Base-by-base conservation (phyloP, 2,797 vertebrate species). In the Crenuchus spilurus region DNA sequence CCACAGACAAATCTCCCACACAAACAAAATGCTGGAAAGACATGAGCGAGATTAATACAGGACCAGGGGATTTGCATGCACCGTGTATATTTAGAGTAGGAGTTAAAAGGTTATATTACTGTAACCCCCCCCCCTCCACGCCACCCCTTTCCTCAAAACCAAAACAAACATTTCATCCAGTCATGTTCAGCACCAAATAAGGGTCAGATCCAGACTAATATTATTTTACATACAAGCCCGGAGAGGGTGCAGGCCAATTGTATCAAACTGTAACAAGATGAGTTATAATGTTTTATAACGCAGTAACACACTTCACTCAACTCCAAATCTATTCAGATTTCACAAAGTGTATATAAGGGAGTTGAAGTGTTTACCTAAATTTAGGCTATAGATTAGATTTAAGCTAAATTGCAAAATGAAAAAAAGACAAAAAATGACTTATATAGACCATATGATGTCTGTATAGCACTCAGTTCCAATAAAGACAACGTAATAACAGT, bases 131-230 rank as follows among this genome's bases (percentile, higher is more conserved):
- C 28, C 20, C 51, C 30, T 8, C 22, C 24, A 37, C 35, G 10
- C 35, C 4, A 37, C 24, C 13, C 31, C 65, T 2, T 9, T 13
- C 48, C 22, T 4, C 22, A 22, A 75, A 66, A 73, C 65, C 63
- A 79, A 79, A 82, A 79, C 70, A 82, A 82, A 79, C 77, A 37
- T 57, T 63, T 77, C 62, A 79, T 72, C 58, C 20, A 73, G 64
- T 55, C 74, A 79, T 63, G 39, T 49, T 64, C 48, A 58, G 41
- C 51, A 72, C 63, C 68, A 80, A 82, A 80, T 72, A 80, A 77
- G 80, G 80, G 77, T 77, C 80, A 77, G 28, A 54, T 77, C 69
- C 42, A 52, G 68, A 75, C 65, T 54, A 80, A 75, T 77, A 75
- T 72, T 72, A 51, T 76, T 70, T 68, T 63, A 72, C 58, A 42